Evolutionary conservation across 2,888 invertebrate species (phyloP), one percentile per base, ranked within the genome.

Genomic region (Diaprepes abbreviatus): DNA sequence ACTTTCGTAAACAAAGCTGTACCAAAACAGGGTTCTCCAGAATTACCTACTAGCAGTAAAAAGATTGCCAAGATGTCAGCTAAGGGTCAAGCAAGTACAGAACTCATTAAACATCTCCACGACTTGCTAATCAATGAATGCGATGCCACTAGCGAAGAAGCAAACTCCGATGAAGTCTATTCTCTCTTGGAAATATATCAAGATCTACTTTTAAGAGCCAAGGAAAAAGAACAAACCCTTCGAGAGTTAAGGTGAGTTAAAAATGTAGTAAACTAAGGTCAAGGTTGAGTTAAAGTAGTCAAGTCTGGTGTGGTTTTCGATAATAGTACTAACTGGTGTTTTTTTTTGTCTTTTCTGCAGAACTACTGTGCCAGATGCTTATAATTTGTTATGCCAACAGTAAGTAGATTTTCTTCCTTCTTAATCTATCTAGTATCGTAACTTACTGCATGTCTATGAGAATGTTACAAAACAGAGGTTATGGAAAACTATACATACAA

Each of bases 71-170:
- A 92, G 83, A 85, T 92, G 58, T 89, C 94, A 45, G 91, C 92
- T 52, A 91, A 90, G 75, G 93, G 94, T 73, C 91, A 92, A 78
- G 93, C 94, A 5, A 91, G 92, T 4, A 86, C 94, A 45, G 96
- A 96, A 83, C 83, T 95, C 60, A 90, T 94, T 19, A 91, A 91
- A 80, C 95, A 95, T 86, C 86, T 96, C 45, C 92, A 92, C 66
- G 89, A 89, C 70, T 82, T 94, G 14, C 85, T 96, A 2, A 83
- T 92, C 2, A 90, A 90, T 36, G 94, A 95, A 82, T 93, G 89
- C 80, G 89, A 89, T 64, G 89, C 90, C 16, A 89, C 87, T 0
- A 87, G 88, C 72, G 88, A 89, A 55, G 90, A 91, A 76, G 91
- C 92, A 0, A 88, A 89, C 83, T 85, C 88, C 45, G 87, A 88